Evolutionary conservation across 1,140 invertebrate species (phyloP).

Genomic region (Caenorhabditis tropicalis): DNA sequence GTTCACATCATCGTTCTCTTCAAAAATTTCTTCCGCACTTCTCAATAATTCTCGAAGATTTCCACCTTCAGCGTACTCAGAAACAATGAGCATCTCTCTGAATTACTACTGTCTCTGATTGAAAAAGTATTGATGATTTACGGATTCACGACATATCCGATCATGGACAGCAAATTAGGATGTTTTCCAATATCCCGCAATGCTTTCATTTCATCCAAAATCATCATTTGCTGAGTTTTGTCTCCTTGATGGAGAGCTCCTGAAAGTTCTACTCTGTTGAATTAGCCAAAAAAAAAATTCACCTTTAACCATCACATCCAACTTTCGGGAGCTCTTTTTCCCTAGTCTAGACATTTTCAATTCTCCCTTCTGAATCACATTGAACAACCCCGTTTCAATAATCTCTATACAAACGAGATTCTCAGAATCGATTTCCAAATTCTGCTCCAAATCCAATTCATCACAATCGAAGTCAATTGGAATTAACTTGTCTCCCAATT

Average conservation of each 20-base stretch:
- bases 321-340: neutral
- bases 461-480: neutral
- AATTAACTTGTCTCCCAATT: neutral
- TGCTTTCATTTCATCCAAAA: neutral
- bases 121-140: neutral
- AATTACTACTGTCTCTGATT: too few species aligned
- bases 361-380: neutral
- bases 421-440: neutral
- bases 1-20: neutral
- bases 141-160: neutral
- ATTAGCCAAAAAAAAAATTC: neutral
- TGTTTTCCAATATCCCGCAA: neutral
- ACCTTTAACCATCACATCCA: neutral
- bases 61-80: neutral
- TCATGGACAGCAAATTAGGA: neutral
- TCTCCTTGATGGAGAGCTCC: neutral
- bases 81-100: neutral
- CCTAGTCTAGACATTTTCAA: neutral
- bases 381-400: neutral
- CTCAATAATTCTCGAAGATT: neutral
- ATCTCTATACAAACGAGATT: neutral
- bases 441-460: neutral
- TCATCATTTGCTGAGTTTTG: neutral
- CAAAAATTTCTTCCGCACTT: neutral
- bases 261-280: neutral